Evolutionary conservation across 35 echinoderm and acorn worm genomes (phyloP), one percentile per base, ranked within the genome.

Genomic region (Lytechinus variegatus): DNA sequence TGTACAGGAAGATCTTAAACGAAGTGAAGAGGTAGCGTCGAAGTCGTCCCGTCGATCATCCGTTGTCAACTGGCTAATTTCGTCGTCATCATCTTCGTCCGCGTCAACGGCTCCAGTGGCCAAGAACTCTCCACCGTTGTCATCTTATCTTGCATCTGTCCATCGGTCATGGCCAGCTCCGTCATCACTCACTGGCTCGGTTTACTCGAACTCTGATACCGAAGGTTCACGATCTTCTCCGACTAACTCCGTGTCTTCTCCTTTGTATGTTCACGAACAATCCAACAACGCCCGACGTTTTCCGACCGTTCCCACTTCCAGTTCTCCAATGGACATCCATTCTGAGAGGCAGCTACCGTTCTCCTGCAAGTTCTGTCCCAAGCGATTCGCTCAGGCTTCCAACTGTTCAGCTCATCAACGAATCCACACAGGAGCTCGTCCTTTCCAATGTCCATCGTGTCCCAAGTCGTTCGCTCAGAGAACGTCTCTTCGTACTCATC

Each of bases 391-490:
- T 53, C 95, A 95, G 54, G 53, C 72, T 16, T 53, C 72, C 0
- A 95, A 88, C 86, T 33, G 79, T 55, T 54, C 54, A 9, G 89
- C 95, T 8, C 95, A 95, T 86, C 90, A 91, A 53, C 95, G 95
- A 54, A 87, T 54, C 19, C 95, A 95, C 52, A 95, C 95, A 5
- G 95, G 95, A 87, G 79, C 28, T 14, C 79, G 87, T 19, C 95
- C 95, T 4, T 95, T 57, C 95, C 27, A 89, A 8, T 95, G 95
- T 53, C 53, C 53, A 6, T 95, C 54, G 7, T 95, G 95, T 52
- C 72, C 72, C 28, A 95, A 95, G 52, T 10, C 95, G 13, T 95
- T 95, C 86, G 86, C 95, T 55, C 95, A 95, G 54, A 54, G 72
- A 10, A 95, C 79, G 27, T 86, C 72, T 24, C 86, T 95, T 52